phyloP scores from a whole-genome alignment of 2,888 invertebrate species.

The Archips xylosteana region DNA sequence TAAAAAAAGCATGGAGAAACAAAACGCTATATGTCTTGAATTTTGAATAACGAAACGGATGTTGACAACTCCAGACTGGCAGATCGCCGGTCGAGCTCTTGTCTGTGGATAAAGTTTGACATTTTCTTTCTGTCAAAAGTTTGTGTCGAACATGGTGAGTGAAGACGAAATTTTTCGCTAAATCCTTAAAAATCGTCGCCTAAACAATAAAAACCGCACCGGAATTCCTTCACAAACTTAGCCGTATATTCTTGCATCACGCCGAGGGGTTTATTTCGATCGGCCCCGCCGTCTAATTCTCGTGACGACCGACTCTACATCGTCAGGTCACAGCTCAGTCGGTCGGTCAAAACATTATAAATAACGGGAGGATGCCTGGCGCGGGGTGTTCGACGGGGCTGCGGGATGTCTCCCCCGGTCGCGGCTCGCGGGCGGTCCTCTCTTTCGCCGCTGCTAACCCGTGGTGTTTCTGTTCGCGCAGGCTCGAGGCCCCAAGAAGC shows the following conservation, averaged over 20 bases:
- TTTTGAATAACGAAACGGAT: conserved; percentile 1
- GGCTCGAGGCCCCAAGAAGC: conserved; percentile 99
- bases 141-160: conserved; percentile 82
- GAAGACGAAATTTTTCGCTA: conserved; percentile 48
- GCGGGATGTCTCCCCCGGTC: neutral
- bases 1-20: neutral
- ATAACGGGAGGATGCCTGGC: neutral
- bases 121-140: conserved; percentile 69
- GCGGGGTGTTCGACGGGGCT: too few species aligned
- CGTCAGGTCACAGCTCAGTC: conserved; percentile 3
- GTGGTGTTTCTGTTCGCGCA: conserved; percentile 65
- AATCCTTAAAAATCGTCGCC: conserved; percentile 67
- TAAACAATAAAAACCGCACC: neutral
- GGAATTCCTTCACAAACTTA: neutral
- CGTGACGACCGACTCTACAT: conserved; percentile 1
- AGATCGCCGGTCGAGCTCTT: neutral
- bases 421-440: neutral
- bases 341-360: conserved; percentile 13
- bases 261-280: conserved; percentile 16
- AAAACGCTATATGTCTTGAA: neutral
- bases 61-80: neutral
- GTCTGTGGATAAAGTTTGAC: conserved; percentile 48
- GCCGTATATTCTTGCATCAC: neutral
- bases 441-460: conserved; percentile 37
- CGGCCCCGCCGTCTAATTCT: neutral